Evolutionary conservation across 2,113 vertebrate genomes (phyloP), one percentile per base, ranked within the genome.

Genomic region (Hyla sarda): DNA sequence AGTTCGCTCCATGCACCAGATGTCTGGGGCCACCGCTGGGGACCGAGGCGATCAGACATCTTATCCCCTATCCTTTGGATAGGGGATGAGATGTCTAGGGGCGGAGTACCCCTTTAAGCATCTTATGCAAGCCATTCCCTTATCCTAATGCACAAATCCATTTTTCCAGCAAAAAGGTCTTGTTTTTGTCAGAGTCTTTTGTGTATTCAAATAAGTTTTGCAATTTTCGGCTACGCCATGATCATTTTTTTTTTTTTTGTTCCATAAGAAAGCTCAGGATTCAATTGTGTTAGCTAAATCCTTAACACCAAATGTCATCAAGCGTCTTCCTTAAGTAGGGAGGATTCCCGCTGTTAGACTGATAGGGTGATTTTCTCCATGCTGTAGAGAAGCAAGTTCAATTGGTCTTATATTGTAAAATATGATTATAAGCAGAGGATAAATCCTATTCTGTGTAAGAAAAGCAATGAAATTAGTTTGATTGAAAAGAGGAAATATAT

Each of bases 361-460:
- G 85, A 82, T 87, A 82, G 60, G 85, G 85, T 82, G 85, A 87
- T 74, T 74, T 79, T 87, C 69, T 73, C 10, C 12, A 14, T 87
- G 54, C 84, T 81, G 65, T 48, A 62, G 25, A 56, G 67, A 87
- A 82, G 34, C 37, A 37, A 74, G 74, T 82, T 87, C 78, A 87
- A 87, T 74, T 80, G 78, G 85, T 41, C 85, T 87, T 87, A 84
- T 87, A 47, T 87, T 87, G 85, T 87, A 82, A 76, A 84, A 84
- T 76, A 76, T 75, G 69, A 87, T 56, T 74, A 74, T 72, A 82
- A 73, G 67, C 54, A 74, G 41, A 62, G 78, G 30, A 78, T 84
- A 79, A 73, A 52, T 81, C 65, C 71, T 50, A 47, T 81, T 67
- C 65, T 80, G 34, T 47, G n/a, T 4, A 75, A 75, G 67, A 54